These are phyloP conservation scores for Epiblema foenella DNA, from an alignment of 2,888 invertebrate species.

Conservation along the genomic window DNA sequence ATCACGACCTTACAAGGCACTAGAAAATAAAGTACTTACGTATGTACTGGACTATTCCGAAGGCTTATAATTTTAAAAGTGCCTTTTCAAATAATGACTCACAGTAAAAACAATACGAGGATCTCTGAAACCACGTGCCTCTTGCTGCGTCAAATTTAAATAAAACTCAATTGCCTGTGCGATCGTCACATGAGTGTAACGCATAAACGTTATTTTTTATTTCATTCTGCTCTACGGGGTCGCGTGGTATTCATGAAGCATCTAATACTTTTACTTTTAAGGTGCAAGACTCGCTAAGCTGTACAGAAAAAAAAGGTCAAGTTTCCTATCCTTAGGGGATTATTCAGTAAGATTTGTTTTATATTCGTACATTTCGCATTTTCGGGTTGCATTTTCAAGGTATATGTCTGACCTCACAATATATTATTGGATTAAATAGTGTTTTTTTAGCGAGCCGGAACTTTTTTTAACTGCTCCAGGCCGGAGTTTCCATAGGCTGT, in stretches of 20 bases:
- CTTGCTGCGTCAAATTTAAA: conserved; percentile 51
- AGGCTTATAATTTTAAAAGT: not conserved
- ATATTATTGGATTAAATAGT: no score
- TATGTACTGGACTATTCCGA: no score
- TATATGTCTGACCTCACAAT: no score
- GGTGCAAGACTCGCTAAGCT: not conserved
- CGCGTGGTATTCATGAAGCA: conserved; percentile 4
- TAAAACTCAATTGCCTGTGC: conserved; percentile 49
- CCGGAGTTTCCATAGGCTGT: no score
- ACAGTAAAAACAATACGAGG: not conserved
- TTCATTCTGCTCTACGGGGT: conserved; percentile 11
- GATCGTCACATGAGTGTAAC: conserved; percentile 39
- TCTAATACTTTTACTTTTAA: not conserved
- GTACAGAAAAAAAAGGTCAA: not conserved
- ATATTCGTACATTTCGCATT: no score
- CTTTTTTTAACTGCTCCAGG: no score
- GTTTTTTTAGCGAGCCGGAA: no score
- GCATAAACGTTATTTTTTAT: conserved; percentile 45
- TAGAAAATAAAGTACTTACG: no score
- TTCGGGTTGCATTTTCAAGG: no score
- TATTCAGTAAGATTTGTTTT: no score
- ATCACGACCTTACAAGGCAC: no score
- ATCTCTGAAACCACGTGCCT: conserved; percentile 38
- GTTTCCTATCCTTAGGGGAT: no score
- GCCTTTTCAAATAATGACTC: not conserved